These are phyloP conservation scores for Apis mellifera DNA, from an alignment of 1,140 invertebrate species.

Conservation along the genomic window Amel_HAv3.1 CM009943.2:8316001-8316500, in stretches of 20 bases:
- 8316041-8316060: slow-evolving; percentile 38
- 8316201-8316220: slow-evolving; percentile 78
- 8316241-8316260: slow-evolving; percentile 57
- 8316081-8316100: slow-evolving; percentile 34
- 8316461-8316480: no score
- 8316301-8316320: slow-evolving; percentile 40
- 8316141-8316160: slow-evolving; percentile 43
- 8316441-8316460: no score
- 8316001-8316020: slow-evolving; percentile 28
- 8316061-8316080: slow-evolving; percentile 50
- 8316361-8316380: background rate
- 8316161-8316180: slow-evolving; percentile 76
- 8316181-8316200: slow-evolving; percentile 71
- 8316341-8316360: background rate
- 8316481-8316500: background rate
- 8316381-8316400: background rate
- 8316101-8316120: background rate
- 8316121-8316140: slow-evolving; percentile 29
- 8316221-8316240: slow-evolving; percentile 75
- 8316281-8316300: background rate
- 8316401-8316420: background rate
- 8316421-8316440: background rate
- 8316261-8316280: slow-evolving; percentile 48
- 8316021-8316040: slow-evolving; percentile 10
- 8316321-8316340: background rate